Conservation (phyloP, 2,113 vertebrate species). For the Trogon surrucura region DNA sequence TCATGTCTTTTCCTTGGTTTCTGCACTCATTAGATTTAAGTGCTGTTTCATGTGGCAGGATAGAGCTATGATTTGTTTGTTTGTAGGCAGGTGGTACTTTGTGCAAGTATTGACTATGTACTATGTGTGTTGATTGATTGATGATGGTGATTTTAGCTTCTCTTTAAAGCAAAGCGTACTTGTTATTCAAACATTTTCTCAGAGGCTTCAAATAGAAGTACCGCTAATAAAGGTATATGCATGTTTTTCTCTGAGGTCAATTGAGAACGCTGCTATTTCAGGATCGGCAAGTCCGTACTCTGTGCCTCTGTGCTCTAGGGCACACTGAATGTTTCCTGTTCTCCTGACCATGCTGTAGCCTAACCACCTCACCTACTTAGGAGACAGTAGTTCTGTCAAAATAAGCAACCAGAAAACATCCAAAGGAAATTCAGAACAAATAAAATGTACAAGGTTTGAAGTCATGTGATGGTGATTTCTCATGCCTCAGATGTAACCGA, state of each 20-base stretch:
- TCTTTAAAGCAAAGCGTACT: not conserved
- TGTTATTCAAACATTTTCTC: not conserved
- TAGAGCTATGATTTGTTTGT: not conserved
- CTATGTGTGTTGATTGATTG: not conserved
- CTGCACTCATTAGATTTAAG: not conserved
- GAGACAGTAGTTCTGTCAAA: not conserved
- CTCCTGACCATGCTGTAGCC: not conserved
- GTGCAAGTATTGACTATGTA: not conserved
- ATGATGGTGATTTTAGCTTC: constrained; percentile 10
- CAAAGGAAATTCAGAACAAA: not conserved
- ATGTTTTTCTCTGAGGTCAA: not conserved
- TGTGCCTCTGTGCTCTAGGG: not conserved
- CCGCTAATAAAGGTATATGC: not conserved
- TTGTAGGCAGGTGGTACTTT: constrained; percentile 5
- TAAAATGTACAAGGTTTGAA: not conserved
- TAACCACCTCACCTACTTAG: not conserved
- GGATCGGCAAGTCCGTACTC: not conserved
- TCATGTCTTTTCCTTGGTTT: not conserved
- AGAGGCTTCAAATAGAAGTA: not conserved
- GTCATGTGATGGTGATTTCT: not conserved
- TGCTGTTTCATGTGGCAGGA: not conserved
- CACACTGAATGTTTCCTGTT: not conserved
- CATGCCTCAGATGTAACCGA: not conserved
- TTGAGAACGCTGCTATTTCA: not conserved
- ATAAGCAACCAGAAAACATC: not conserved